Base-by-base conservation (phyloP, 2,113 vertebrate species). In the Proteles cristata region DNA sequence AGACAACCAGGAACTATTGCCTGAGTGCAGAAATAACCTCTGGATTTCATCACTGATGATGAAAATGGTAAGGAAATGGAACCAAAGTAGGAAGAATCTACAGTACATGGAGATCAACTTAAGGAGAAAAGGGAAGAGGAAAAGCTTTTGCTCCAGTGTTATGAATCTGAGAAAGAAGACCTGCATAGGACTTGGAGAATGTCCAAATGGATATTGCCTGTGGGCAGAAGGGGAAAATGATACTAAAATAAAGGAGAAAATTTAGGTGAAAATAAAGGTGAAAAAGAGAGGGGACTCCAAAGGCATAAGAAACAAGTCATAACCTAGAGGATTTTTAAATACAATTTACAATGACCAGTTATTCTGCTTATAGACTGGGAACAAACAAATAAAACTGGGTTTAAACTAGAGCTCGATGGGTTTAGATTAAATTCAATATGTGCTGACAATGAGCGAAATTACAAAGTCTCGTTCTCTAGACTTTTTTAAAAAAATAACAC, bases 351-450 rank as follows among this genome's bases (percentile, higher is more conserved):
- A 15, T 88, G 55, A 87, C 35, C 33, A 96, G 16, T 85, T 89
- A 71, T 96, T 97, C 21, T 91, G 45, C 91, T 96, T 91, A 5
- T 86, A 93, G 88, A 79, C n/a, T 82, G 23, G 45, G 39, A 68
- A 88, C 39, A 97, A 96, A 76, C 39, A 97, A 96, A 76, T 65
- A 93, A 89, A 93, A 82, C 63, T 83, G 14, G 4, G 12, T 94
- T 90, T 93, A 88, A 96, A 93, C 39, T 94, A 73, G 85, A 94
- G 25, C 39, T 94, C 81, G 61, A 68, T 11, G 58, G 43, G 91
- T 91, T 97, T 93, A 91, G 35, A 95, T 95, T 69, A 93, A 97
- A 90, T 85, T 66, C 23, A 85, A 23, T 90, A 94, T 94, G 95
- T 97, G 7, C 58, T 94, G 76, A 85, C 50, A 88, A 82, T 73